Percentiles rank a stretch among this genome's conserved stretches.
phyloP scores from a whole-genome alignment of 2,888 invertebrate species.

The Sphaerophoria taeniata region DNA sequence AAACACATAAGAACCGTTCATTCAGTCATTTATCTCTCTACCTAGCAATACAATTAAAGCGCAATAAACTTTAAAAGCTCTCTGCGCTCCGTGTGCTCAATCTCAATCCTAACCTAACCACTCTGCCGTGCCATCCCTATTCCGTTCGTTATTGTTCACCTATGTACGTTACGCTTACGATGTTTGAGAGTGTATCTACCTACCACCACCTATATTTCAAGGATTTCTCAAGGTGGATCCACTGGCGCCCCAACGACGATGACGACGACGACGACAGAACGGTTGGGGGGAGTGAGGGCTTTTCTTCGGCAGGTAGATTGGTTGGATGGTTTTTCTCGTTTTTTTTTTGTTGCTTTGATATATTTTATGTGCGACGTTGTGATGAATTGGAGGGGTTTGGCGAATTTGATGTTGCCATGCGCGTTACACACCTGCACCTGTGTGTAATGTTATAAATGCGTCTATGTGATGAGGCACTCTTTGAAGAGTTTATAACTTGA shows the following conservation, averaged over 20 bases:
- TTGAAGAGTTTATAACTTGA: conserved; percentile 20
- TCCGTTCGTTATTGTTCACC: background rate
- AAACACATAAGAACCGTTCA: conserved; percentile 67
- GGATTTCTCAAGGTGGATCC: conserved; percentile 36
- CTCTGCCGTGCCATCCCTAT: conserved; percentile 29
- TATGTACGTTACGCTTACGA: too few relatives aligned
- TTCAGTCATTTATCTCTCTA: conserved; percentile 71
- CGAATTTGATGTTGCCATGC: conserved; percentile 64
- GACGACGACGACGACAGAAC: background rate
- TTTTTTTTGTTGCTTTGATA: conserved; percentile 39
- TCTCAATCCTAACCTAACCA: conserved; percentile 15
- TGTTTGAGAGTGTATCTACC: background rate
- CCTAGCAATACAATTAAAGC: conserved; percentile 72
- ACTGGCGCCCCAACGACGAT: background rate
- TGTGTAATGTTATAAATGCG: conserved; percentile 63
- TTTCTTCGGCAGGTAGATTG: conserved; percentile 82
- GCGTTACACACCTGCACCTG: conserved; percentile 73
- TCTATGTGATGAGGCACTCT: conserved; percentile 55
- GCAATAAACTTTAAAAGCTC: conserved; percentile 73
- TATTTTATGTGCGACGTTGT: conserved; percentile 52
- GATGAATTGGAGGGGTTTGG: conserved; percentile 71
- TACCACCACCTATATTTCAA: conserved; percentile 13
- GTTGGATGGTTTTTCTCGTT: conserved; percentile 77
- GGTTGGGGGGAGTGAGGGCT: conserved; percentile 67
- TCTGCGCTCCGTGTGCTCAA: conserved; percentile 38